Evolutionary conservation across 2,888 invertebrate species (phyloP), one percentile per base, ranked within the genome.

Genomic region (Silvanus unidentatus): DNA sequence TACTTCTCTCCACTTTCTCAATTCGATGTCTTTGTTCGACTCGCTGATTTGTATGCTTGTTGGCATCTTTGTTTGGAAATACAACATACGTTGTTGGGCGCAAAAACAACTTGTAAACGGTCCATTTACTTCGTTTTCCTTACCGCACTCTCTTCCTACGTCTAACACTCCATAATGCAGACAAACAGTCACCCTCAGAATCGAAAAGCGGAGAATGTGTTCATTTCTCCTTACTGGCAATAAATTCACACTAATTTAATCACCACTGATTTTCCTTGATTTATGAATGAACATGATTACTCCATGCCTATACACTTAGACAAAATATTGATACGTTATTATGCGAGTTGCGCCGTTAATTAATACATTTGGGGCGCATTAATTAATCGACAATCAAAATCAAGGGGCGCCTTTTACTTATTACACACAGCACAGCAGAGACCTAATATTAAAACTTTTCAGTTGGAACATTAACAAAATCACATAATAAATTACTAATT

Each of bases 71-170:
- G 47, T 55, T 52, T 48, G 46, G 28, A 50, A 48, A 49, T 47
- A 52, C 48, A 59, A 53, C 62, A 59, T 60, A 60, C 59, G 59
- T 48, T 58, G 42, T 45, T 49, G 45, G 56, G 53, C 49, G 55
- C 55, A 60, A 62, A 62, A 62, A 62, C 60, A 62, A 60, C 59
- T 61, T 59, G 59, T 62, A 59, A 59, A 57, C 59, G 60, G 58
- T 56, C 59, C 62, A 61, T 62, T 62, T 59, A 55, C 53, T 57
- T 45, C 52, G 57, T 43, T 53, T 58, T 58, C 56, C 43, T 48
- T 49, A 47, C 58, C 56, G 52, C 55, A 52, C 54, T 50, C 53
- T 49, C 48, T 49, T 39, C 45, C 16, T 27, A 22, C 22, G 22
- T 22, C 22, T 22, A 22, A 22, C 22, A 22, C 22, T 22, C 22